Evolutionary conservation across 1,140 invertebrate species (phyloP).

Genomic region (Philaenus spumarius): DNA sequence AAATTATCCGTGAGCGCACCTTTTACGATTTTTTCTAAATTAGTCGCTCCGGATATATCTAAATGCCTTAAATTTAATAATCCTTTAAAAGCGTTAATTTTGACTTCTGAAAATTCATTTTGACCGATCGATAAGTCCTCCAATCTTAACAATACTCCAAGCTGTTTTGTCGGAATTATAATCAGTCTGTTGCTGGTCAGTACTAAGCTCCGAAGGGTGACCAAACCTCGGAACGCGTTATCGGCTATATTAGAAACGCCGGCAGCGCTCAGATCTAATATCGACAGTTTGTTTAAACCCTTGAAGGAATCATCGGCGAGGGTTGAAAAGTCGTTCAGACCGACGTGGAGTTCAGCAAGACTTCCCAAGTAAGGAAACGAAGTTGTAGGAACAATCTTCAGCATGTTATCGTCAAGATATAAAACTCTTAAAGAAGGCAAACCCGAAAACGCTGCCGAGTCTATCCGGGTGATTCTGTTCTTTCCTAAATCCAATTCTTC

Average conservation of each 20-base stretch:
- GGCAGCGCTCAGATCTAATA: conserved; percentile 72
- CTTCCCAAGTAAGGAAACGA: conserved; percentile 62
- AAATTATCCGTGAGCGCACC: conserved; percentile 71
- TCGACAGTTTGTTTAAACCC: conserved; percentile 61
- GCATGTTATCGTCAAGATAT: conserved; percentile 77
- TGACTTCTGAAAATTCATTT: conserved; percentile 64
- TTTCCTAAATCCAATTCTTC: conserved; percentile 81
- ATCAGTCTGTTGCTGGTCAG: conserved; percentile 69
- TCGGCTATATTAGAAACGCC: conserved; percentile 67
- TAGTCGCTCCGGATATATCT: conserved; percentile 65
- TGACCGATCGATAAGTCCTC: conserved; percentile 76
- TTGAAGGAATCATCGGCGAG: conserved; percentile 68
- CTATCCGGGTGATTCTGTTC: conserved; percentile 76
- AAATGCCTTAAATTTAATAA: conserved; percentile 65
- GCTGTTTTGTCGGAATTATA: conserved; percentile 64
- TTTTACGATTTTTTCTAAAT: conserved; percentile 60
- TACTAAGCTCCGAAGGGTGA: conserved; percentile 62
- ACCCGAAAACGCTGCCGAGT: conserved; percentile 69
- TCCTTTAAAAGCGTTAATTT: conserved; percentile 64
- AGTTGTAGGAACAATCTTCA: conserved; percentile 63
- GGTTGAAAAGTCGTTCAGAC: conserved; percentile 68
- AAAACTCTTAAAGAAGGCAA: conserved; percentile 65
- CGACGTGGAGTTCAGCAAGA: conserved; percentile 75
- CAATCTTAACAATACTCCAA: conserved; percentile 60
- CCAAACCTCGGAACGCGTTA: conserved; percentile 66